Percentiles rank a stretch among this genome's conserved stretches.
These are phyloP conservation scores for Carlito syrichta DNA, from an alignment of 2,113 vertebrate genomes.

Conservation along the genomic window DNA sequence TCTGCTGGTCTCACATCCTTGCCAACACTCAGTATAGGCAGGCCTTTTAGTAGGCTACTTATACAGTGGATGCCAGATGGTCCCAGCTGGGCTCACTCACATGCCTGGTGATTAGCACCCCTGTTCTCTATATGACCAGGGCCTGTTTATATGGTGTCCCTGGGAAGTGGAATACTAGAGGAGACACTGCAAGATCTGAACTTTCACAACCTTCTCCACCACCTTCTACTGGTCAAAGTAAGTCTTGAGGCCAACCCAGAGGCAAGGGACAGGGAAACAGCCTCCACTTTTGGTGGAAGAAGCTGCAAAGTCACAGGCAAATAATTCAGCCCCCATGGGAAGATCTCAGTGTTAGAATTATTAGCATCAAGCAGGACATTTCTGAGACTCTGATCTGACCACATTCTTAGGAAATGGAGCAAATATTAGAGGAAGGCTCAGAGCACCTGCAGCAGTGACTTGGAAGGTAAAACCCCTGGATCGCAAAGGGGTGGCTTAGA, in stretches of 20 bases:
- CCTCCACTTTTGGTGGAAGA: not conserved
- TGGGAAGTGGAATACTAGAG: not conserved
- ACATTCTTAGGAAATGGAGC: not conserved
- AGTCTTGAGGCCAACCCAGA: not conserved
- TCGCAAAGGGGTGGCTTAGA: not conserved
- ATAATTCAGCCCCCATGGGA: not conserved
- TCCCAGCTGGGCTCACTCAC: not conserved
- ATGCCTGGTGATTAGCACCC: not conserved
- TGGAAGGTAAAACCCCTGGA: not conserved
- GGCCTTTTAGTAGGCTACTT: too few species aligned
- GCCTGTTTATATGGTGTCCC: fast-evolving
- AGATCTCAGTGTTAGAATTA: not conserved
- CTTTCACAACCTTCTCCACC: not conserved
- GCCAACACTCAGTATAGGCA: too few species aligned
- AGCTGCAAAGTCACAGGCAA: not conserved
- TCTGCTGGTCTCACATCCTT: too few species aligned
- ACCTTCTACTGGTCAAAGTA: not conserved
- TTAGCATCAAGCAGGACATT: not conserved
- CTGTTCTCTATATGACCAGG: fast-evolving
- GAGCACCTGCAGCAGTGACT: fast-evolving
- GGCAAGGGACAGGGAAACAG: not conserved
- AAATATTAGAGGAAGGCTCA: not conserved
- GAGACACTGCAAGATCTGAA: not conserved
- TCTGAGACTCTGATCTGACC: not conserved
- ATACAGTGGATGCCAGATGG: not conserved